A percentile compares a stretch with the other conserved stretches of the same genome.
Evolutionary conservation across 2,888 invertebrate genomes (phyloP).

Genomic region (Synergus umbraculus): DNA sequence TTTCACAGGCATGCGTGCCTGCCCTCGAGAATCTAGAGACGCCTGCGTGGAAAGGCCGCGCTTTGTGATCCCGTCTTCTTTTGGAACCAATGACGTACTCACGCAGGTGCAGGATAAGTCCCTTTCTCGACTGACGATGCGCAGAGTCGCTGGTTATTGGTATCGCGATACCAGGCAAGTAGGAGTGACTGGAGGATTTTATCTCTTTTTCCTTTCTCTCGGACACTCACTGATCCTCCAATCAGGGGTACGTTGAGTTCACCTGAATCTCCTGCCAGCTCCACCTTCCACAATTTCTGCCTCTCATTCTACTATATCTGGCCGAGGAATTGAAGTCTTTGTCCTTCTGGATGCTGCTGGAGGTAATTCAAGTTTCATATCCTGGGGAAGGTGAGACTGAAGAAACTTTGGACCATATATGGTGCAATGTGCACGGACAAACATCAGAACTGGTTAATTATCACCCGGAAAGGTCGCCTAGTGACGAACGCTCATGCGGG

Average conservation of each 20-base stretch:
- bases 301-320: not conserved
- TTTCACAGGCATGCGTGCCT: not conserved
- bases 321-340: constrained; percentile 2
- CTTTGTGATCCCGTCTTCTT: not conserved
- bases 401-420: constrained; percentile 50
- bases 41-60: constrained; percentile 53
- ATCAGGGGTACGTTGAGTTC: constrained; percentile 10
- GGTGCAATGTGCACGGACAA: constrained; percentile 45
- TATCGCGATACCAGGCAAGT: constrained; percentile 64
- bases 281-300: not conserved
- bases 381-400: constrained; percentile 40
- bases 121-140: constrained; percentile 62
- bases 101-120: constrained; percentile 56
- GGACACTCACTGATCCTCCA: not conserved
- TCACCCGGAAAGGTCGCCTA: constrained; percentile 65
- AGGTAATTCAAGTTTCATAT: not conserved
- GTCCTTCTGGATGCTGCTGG: not conserved
- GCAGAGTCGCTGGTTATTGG: constrained; percentile 71
- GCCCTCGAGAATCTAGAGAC: constrained; percentile 40
- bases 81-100: constrained; percentile 48
- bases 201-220: constrained; percentile 36
- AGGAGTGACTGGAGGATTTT: constrained; percentile 44
- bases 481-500: constrained; percentile 62
- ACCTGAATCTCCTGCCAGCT: constrained; percentile 28
- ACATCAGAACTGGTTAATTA: constrained; percentile 59